A percentile compares a stretch with the other conserved stretches of the same genome.
phyloP scores from a whole-genome alignment of 2,888 invertebrate genomes.

The Erpobdella octoculata region DNA sequence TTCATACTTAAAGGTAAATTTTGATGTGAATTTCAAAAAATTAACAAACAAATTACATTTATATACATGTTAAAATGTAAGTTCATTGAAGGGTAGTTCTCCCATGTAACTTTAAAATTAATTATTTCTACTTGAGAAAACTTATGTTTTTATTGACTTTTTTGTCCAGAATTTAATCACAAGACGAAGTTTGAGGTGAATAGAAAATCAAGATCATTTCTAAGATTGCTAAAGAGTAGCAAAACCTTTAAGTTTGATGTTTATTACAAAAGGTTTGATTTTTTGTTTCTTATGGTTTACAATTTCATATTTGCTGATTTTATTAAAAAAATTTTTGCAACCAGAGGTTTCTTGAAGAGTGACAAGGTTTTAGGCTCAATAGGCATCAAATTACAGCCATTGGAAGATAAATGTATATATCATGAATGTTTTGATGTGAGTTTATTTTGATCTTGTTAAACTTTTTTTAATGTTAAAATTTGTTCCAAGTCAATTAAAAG shows the following conservation, averaged over 20 bases:
- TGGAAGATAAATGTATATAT: conserved; percentile 77
- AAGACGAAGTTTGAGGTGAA: conserved; percentile 72
- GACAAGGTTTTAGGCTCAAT: conserved; percentile 77
- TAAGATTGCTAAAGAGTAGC: conserved; percentile 71
- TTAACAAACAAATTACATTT: no score
- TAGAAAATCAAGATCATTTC: conserved; percentile 70
- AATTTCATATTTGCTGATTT: background rate
- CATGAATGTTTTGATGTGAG: conserved; percentile 89
- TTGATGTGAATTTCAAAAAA: no score
- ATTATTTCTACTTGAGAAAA: no score
- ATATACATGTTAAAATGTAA: no score
- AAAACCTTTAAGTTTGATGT: conserved; percentile 83
- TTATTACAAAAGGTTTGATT: conserved; percentile 73
- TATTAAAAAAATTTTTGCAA: no score
- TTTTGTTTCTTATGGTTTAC: background rate
- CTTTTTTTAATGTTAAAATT: background rate
- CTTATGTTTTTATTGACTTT: background rate
- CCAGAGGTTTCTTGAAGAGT: conserved; percentile 73
- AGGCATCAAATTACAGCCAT: conserved; percentile 73
- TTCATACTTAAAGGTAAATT: no score
- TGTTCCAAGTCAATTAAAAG: background rate
- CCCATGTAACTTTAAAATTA: no score
- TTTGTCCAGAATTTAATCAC: conserved; percentile 67
- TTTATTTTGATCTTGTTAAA: conserved; percentile 39
- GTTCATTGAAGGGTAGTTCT: no score